Conservation (phyloP, 35 echinoderm and acorn worm genomes). For the Strongylocentrotus purpuratus region DNA sequence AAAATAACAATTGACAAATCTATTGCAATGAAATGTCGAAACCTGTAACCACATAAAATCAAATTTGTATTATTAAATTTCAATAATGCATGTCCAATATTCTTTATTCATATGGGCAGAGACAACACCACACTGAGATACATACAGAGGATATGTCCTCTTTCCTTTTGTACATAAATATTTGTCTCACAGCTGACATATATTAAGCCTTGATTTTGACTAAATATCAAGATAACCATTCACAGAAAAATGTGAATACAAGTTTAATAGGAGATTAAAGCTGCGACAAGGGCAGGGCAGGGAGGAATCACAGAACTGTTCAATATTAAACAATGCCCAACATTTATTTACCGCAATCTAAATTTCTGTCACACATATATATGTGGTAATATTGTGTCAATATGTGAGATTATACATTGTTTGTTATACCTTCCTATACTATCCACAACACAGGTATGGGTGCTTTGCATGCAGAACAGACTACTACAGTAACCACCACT, state of each 20-base stretch:
- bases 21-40: conserved; percentile 7
- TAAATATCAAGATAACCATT: not conserved
- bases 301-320: not conserved
- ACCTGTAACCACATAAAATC: conserved; percentile 3
- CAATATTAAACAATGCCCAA: not conserved
- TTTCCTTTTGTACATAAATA: not conserved
- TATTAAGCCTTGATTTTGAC: not conserved
- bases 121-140: not conserved
- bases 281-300: not conserved
- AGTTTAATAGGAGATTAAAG: not conserved
- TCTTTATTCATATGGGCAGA: not conserved
- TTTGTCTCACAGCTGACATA: not conserved
- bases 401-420: not conserved
- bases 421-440: not conserved
- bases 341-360: not conserved
- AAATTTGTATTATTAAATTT: not conserved
- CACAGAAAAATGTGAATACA: not conserved
- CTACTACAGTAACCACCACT: not conserved
- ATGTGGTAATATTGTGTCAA: not conserved
- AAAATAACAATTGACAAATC: conserved; percentile 13
- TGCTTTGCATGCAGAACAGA: not conserved
- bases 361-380: not conserved
- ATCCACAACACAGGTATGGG: not conserved
- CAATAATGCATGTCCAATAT: conserved; percentile 12
- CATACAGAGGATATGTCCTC: not conserved